Evolutionary conservation across 2,113 vertebrate species (phyloP).

Genomic region (Neomonachus schauinslandi): DNA sequence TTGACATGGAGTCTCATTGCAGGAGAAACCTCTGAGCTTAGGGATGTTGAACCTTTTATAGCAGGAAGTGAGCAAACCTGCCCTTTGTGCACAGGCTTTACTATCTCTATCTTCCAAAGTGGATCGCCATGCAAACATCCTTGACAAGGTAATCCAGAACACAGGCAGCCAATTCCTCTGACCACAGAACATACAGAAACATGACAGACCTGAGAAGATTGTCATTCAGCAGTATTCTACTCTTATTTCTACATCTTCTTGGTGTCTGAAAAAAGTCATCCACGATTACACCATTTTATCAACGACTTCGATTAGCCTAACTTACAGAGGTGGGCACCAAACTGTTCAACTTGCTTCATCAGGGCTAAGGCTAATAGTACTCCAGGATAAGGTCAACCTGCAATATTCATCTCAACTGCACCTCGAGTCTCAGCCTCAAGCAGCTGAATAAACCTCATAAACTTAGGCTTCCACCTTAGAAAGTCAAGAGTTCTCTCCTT

Average conservation of each 20-base stretch:
- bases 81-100: neutral
- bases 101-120: neutral
- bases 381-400: neutral
- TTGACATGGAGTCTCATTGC: neutral
- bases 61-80: neutral
- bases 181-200: neutral
- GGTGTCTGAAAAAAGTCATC: neutral
- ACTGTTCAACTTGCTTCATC: neutral
- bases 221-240: neutral
- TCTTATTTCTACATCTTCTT: neutral
- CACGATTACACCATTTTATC: neutral
- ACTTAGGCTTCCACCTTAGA: neutral
- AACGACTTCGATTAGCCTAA: neutral
- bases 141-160: neutral
- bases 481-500: neutral
- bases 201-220: neutral
- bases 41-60: neutral
- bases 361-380: neutral
- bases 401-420: neutral
- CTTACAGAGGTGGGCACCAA: neutral
- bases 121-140: neutral
- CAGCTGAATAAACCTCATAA: neutral
- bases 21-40: neutral
- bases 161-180: neutral
- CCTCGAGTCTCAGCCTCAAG: neutral